Base-by-base conservation (phyloP, 2,113 vertebrate species). In the Pycnonotus jocosus region DNA sequence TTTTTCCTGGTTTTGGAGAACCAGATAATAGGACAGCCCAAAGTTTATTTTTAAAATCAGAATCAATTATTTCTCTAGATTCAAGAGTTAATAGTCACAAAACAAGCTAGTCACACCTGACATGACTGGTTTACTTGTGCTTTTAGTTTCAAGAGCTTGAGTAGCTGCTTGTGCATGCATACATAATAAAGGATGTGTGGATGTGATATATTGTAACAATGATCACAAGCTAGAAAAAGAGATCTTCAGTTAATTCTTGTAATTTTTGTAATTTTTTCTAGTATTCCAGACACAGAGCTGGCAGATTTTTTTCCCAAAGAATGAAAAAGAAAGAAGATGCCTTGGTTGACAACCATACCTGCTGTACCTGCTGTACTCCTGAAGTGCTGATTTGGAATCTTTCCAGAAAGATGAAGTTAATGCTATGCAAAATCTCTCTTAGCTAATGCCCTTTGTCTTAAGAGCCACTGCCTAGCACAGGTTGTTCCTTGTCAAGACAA, bases 1-100 rank as follows among this genome's bases (percentile, higher is more conserved):
- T 92, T 94, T 74, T 94, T 88, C 40, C 42, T 76, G 25, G 21
- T 73, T 95, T 95, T 86, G 73, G 80, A 92, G 45, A 83, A 74
- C 24, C 21, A 22, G 23, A 11, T 37, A 73, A 87, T 42, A 60
- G 4, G 44, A 84, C 31, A 68, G 28, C 30, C 42, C 48, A 19
- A 91, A 81, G 30, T 35, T 61, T 69, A 31, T 47, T 31, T 85
- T 81, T 24, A 21, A 71, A 64, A 82, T 33, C 30, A 81, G 88
- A 93, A 94, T 76, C 22, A 24, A 37, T 95, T 94, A 60, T 45
- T 91, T 91, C 40, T 84, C 64, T 92, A 87, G 50, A 70, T 70
- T 79, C 38, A 72, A 89, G 45, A 33, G 11, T 70, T 77, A 53
- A 56, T 7, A 15, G 45, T 72, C 76, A 91, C 9, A 30, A 60